These are phyloP conservation scores for Vanessa tameamea DNA, from an alignment of 1,140 invertebrate genomes.

Conservation along the genomic window DNA sequence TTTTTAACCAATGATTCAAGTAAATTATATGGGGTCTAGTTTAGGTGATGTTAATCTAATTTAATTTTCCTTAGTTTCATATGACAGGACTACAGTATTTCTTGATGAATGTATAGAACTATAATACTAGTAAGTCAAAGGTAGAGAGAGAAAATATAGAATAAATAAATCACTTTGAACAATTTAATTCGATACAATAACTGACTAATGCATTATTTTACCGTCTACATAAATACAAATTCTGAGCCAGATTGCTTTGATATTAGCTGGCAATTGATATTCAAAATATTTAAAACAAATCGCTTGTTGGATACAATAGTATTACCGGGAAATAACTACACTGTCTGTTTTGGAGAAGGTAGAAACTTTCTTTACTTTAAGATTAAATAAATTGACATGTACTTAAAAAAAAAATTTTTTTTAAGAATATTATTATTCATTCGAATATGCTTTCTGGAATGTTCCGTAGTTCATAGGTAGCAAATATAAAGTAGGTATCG, in stretches of 20 bases:
- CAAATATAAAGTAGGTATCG: not conserved
- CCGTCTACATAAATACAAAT: not conserved
- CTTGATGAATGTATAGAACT: no score
- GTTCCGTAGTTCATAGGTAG: no score
- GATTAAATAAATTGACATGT: no score
- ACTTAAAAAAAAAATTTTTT: no score
- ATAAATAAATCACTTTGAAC: not conserved
- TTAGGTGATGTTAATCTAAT: not conserved
- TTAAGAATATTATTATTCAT: no score
- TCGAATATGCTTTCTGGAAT: no score
- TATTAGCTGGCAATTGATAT: not conserved
- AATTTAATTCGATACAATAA: constrained; percentile 2
- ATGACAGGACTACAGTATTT: not conserved
- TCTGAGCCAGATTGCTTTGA: not conserved
- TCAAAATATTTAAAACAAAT: constrained; percentile 1
- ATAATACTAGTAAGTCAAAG: no score
- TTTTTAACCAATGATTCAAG: constrained; percentile 9
- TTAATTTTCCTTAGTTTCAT: not conserved
- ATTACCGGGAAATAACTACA: not conserved
- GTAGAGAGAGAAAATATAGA: no score
- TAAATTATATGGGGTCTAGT: not conserved
- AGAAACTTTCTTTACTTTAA: not conserved
- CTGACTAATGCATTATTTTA: constrained; percentile 3
- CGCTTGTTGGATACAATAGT: not conserved
- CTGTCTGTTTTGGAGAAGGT: not conserved